Conservation (phyloP, 2,797 vertebrate species). For the Erethizon dorsatum region DNA sequence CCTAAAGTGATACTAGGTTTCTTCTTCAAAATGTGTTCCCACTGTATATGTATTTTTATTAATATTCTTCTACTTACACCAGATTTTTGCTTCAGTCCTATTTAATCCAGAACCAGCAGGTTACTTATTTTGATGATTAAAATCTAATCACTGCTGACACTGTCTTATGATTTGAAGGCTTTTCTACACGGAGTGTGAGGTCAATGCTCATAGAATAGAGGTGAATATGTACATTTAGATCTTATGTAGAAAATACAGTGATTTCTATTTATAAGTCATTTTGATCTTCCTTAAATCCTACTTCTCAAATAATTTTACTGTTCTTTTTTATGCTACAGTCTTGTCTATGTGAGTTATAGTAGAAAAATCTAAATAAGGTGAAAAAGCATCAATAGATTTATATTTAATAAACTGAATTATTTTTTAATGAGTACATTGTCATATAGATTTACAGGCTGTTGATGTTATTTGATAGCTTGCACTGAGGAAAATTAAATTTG, state of each 20-base stretch:
- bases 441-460: background rate
- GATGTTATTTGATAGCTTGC: slow-evolving; percentile 41
- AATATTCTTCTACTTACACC: background rate
- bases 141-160: background rate
- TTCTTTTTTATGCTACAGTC: background rate
- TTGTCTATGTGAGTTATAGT: background rate
- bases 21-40: background rate
- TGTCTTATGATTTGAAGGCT: background rate
- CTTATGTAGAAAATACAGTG: background rate
- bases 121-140: background rate
- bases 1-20: slow-evolving; percentile 36
- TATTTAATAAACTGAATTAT: background rate
- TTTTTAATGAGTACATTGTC: background rate
- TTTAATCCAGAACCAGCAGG: background rate
- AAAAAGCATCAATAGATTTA: background rate
- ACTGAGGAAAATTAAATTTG: background rate
- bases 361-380: background rate
- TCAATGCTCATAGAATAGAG: background rate
- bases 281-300: background rate
- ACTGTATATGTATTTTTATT: background rate
- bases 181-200: background rate
- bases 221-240: background rate
- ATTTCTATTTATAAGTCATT: background rate
- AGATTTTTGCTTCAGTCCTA: background rate
- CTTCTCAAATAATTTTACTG: slow-evolving; percentile 36